Evolutionary conservation across 2,797 vertebrate genomes (phyloP), one percentile per base, ranked within the genome.

Genomic region (Chelidonichthys spinosus): DNA sequence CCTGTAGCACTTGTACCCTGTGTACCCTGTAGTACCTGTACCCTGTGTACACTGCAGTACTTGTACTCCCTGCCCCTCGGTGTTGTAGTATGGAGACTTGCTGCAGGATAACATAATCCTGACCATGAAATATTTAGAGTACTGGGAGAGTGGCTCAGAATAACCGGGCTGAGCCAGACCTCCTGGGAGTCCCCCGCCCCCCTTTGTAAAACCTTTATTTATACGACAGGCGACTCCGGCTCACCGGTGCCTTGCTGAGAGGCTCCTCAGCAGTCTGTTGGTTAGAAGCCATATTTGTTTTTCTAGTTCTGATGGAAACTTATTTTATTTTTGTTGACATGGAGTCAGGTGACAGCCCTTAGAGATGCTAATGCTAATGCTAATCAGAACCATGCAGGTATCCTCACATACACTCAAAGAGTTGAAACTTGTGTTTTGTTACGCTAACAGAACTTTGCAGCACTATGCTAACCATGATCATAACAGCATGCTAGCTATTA

Each of bases 101-200:
- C 3, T 10, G 72, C 78, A 72, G 50, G 71, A 82, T 85, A 82
- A 90, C 87, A 84, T 87, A 83, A 90, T 84, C 82, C 40, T 1
- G 18, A 44, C 15, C 69, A 87, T 90, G 66, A 90, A 90, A 87
- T 84, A 90, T 92, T 91, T 32, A 90, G 15, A 2, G 11, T 11
- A 32, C 60, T 61, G 70, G 50, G 72, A 53, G 69, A 77, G 63
- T 35, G 1, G 69, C 77, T 68, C 78, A 75, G 83, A 84, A 81
- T 74, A 83, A 82, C 58, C 54, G 33, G 79, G 78, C 84, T 74
- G 82, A 84, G 65, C 85, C 35, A 10, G 37, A 35, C 60, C 84
- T 70, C 72, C 42, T 0, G 76, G 78, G 87, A 74, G 1, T 10
- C 13, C 15, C 13, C 11, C 14, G 17, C 55, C 63, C 59, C 43